Percentiles rank a stretch among this genome's conserved stretches.
Conservation (phyloP, 92 coral and sea anemone genomes). For the Meandrina meandrites region DNA sequence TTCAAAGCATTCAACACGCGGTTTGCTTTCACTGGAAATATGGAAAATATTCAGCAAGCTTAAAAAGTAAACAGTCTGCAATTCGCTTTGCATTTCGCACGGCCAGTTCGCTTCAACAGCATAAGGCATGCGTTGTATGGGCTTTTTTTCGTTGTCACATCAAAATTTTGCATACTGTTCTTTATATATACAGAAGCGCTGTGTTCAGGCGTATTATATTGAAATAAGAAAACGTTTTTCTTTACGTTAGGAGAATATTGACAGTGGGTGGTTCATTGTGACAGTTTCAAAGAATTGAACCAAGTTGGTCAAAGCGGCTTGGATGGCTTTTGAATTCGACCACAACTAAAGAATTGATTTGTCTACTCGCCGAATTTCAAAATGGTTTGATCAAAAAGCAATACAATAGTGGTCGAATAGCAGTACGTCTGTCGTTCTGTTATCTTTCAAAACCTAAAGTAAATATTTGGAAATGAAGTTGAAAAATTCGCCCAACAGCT, state of each 20-base stretch:
- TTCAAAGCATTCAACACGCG: background rate
- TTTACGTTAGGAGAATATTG: background rate
- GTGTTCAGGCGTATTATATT: background rate
- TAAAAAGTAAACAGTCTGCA: background rate
- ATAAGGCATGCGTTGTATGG: background rate
- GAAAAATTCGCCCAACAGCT: background rate
- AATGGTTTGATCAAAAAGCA: background rate
- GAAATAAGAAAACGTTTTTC: constrained; percentile 13
- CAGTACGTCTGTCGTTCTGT: background rate
- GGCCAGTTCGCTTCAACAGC: background rate
- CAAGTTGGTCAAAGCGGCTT: background rate
- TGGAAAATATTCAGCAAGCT: background rate
- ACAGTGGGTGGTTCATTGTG: constrained; percentile 13
- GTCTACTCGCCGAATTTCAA: background rate
- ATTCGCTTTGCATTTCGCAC: background rate
- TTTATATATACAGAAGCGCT: background rate
- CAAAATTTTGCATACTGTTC: background rate
- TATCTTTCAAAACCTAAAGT: background rate
- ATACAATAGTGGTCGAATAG: background rate
- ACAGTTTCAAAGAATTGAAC: constrained; percentile 20
- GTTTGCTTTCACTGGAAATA: background rate
- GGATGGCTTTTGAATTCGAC: constrained; percentile 40
- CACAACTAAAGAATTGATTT: constrained; percentile 3
- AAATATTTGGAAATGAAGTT: background rate
- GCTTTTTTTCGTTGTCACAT: background rate